Percentiles rank a stretch among this genome's conserved stretches.
Evolutionary conservation across 2,888 invertebrate genomes (phyloP).

Genomic region (Cheilosia soror): DNA sequence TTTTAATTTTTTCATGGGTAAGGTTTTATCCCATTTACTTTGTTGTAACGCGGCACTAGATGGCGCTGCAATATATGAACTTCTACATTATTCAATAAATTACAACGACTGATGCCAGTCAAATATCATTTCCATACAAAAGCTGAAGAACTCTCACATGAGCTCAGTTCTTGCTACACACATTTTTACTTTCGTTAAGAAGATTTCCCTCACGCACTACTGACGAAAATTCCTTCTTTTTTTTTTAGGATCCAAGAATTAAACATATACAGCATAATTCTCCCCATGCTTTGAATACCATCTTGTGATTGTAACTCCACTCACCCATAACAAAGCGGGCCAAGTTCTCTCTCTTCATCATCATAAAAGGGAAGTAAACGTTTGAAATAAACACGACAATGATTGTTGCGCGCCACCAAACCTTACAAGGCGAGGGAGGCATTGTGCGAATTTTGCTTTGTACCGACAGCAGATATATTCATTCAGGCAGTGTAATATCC

Average conservation of each 20-base stretch:
- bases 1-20: no score
- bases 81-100: no score
- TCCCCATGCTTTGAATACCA: conserved; percentile 19
- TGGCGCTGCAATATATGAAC: no score
- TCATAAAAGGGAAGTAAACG: conserved; percentile 22
- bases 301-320: not conserved
- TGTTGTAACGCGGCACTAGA: no score
- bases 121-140: no score
- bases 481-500: conserved; percentile 63
- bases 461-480: conserved; percentile 31
- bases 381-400: conserved; percentile 44
- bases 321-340: conserved; percentile 31
- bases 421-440: not conserved
- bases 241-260: conserved; percentile 9
- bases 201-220: no score
- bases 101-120: no score
- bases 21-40: no score
- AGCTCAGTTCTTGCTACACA: no score
- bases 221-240: no score
- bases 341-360: conserved; percentile 46
- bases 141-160: no score
- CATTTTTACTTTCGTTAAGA: no score
- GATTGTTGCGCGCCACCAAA: conserved; percentile 48
- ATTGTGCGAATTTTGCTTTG: conserved; percentile 45
- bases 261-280: conserved; percentile 54